A percentile compares a stretch with the other conserved stretches of the same genome.
These are phyloP conservation scores for Penaeus indicus DNA, from an alignment of 1,140 invertebrate genomes.

Conservation along the genomic window DNA sequence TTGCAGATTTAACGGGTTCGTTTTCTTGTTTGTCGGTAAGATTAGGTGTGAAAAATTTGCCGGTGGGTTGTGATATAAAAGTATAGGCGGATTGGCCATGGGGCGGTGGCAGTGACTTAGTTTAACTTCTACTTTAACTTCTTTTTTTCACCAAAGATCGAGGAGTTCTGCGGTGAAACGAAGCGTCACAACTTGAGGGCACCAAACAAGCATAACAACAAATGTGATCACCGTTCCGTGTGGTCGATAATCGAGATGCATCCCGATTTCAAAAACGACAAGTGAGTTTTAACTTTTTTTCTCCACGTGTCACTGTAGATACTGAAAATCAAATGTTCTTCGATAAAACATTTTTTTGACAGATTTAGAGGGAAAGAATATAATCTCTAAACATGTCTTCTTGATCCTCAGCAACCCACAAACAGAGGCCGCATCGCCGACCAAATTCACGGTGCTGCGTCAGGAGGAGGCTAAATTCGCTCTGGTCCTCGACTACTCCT, in stretches of 20 bases:
- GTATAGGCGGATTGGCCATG: too few relatives aligned
- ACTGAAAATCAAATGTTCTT: conserved; percentile 12
- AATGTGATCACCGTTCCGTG: conserved; percentile 25
- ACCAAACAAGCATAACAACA: conserved; percentile 8
- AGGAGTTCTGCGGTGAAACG: conserved; percentile 18
- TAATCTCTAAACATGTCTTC: neutral
- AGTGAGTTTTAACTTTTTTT: conserved; percentile 8
- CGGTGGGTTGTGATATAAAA: too few relatives aligned
- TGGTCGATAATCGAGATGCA: neutral
- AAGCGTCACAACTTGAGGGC: neutral
- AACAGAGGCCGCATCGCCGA: neutral
- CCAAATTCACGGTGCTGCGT: conserved; percentile 13
- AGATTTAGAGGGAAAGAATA: too few relatives aligned
- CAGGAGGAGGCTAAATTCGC: conserved; percentile 23
- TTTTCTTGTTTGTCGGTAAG: too few relatives aligned
- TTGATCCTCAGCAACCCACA: conserved; percentile 1
- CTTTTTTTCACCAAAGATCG: neutral
- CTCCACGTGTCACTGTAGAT: conserved; percentile 1
- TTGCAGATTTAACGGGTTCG: too few relatives aligned
- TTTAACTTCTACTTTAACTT: too few relatives aligned
- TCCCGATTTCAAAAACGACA: conserved; percentile 63
- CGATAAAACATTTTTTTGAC: too few relatives aligned
- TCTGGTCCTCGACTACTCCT: conserved; percentile 39
- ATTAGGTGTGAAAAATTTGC: too few relatives aligned
- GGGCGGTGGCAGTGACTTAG: too few relatives aligned